Conservation (phyloP, 2,113 vertebrate species). For the Oreochromis spilurus region DNA sequence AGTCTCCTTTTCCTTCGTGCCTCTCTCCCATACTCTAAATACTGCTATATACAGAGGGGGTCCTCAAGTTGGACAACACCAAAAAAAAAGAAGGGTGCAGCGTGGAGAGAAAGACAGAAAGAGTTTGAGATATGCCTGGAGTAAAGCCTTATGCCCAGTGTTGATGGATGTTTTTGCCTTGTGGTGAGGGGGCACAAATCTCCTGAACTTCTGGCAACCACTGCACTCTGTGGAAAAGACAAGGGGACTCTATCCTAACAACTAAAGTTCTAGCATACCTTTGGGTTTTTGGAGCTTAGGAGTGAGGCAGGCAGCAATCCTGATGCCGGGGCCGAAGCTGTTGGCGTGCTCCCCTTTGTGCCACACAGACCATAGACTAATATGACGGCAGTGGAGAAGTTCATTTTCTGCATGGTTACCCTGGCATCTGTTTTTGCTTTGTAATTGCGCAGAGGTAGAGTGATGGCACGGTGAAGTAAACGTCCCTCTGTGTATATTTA, state of each 20-base stretch:
- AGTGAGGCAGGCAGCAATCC: not conserved
- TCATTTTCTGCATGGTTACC: slow-evolving; percentile 75
- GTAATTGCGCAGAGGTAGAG: slow-evolving; percentile 58
- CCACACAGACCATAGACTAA: slow-evolving; percentile 43
- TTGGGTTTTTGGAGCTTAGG: not conserved
- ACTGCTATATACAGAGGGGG: not conserved
- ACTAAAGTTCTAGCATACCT: slow-evolving; percentile 45
- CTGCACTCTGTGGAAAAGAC: slow-evolving; percentile 17
- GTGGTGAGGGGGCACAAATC: slow-evolving; percentile 18
- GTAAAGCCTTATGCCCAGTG: slow-evolving; percentile 27
- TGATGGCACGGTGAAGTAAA: slow-evolving; percentile 45
- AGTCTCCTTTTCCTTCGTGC: slow-evolving; percentile 50
- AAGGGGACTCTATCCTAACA: slow-evolving; percentile 32
- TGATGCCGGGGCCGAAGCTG: slow-evolving; percentile 41
- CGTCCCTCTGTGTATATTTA: slow-evolving; percentile 49
- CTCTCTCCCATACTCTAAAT: slow-evolving; percentile 11
- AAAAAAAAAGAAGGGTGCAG: slow-evolving; percentile 43
- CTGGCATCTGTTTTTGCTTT: slow-evolving; percentile 68
- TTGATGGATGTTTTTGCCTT: slow-evolving; percentile 58
- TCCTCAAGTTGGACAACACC: slow-evolving; percentile 51
- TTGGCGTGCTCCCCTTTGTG: slow-evolving; percentile 34
- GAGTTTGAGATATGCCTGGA: not conserved
- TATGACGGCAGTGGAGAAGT: slow-evolving; percentile 44
- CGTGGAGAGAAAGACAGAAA: slow-evolving; percentile 1
- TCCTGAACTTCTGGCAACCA: slow-evolving; percentile 21